Conservation (phyloP, 2,888 invertebrate genomes). For the Chelonus formosanus region DNA sequence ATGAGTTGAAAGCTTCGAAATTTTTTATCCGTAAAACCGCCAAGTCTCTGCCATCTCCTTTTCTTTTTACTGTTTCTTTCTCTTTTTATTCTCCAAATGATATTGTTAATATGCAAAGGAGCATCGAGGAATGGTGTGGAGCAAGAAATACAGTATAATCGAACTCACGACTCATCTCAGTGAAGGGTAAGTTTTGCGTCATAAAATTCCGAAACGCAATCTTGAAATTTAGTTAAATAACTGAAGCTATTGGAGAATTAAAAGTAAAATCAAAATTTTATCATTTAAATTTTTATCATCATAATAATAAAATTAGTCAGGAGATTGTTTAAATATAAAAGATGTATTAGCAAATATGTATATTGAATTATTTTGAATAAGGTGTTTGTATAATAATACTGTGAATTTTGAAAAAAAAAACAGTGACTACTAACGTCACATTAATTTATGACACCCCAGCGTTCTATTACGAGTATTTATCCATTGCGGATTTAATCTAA, state of each 20-base stretch:
- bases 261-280: no score
- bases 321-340: no score
- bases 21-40: slow-evolving; percentile 59
- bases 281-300: no score
- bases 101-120: slow-evolving; percentile 66
- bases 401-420: slow-evolving; percentile 4
- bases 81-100: slow-evolving; percentile 52
- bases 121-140: slow-evolving; percentile 63
- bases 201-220: no score
- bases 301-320: no score
- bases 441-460: slow-evolving; percentile 66
- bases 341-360: no score
- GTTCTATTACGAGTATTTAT: slow-evolving; percentile 67
- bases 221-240: no score
- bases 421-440: slow-evolving; percentile 46
- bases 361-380: neutral
- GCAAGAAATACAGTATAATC: slow-evolving; percentile 58
- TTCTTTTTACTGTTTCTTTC: slow-evolving; percentile 5
- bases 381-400: neutral
- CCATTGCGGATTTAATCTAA: slow-evolving; percentile 65
- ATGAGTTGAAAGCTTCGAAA: slow-evolving; percentile 54
- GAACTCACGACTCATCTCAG: slow-evolving; percentile 37
- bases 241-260: no score
- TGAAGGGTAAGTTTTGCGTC: no score
- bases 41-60: slow-evolving; percentile 14